Percentiles rank a stretch among this genome's conserved stretches.
Conservation (phyloP, 2,797 vertebrate species). For the Menidia menidia region DNA sequence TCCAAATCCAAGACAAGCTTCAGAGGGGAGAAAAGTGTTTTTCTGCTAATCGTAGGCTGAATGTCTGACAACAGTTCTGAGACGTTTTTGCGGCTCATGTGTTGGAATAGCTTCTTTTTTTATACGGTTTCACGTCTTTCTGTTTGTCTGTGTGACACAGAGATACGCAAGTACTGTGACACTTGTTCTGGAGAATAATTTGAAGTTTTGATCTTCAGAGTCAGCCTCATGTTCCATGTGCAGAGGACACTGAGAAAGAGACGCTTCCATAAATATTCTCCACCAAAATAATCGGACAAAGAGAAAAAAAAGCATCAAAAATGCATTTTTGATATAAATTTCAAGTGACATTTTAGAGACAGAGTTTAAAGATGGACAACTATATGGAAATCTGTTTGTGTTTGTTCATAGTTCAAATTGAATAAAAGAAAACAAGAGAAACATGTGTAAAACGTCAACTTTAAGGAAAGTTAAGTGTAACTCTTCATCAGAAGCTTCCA, state of each 20-base stretch:
- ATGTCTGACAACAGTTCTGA: conserved; percentile 30
- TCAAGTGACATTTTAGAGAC: too few relatives aligned
- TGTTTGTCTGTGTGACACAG: not conserved
- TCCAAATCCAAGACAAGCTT: conserved; percentile 62
- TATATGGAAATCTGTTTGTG: too few relatives aligned
- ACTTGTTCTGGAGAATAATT: not conserved
- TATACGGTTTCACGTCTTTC: not conserved
- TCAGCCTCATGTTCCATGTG: not conserved
- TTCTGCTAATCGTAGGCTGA: conserved; percentile 12
- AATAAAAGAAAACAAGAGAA: too few relatives aligned
- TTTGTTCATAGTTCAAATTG: too few relatives aligned
- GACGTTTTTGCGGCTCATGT: conserved; percentile 22
- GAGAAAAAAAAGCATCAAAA: not conserved
- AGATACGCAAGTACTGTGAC: not conserved
- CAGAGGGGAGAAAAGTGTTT: conserved; percentile 30
- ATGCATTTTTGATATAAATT: too few relatives aligned
- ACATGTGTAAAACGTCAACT: too few relatives aligned
- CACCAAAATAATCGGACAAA: not conserved
- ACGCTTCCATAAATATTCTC: too few relatives aligned
- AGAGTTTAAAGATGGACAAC: too few relatives aligned
- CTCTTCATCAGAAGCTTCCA: too few relatives aligned
- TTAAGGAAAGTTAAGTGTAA: too few relatives aligned
- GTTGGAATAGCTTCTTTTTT: conserved; percentile 30
- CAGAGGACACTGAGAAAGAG: not conserved
- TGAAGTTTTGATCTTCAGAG: conserved; percentile 8